Evolutionary conservation across 2,888 invertebrate genomes (phyloP).

Genomic region (Iphiclides podalirius): DNA sequence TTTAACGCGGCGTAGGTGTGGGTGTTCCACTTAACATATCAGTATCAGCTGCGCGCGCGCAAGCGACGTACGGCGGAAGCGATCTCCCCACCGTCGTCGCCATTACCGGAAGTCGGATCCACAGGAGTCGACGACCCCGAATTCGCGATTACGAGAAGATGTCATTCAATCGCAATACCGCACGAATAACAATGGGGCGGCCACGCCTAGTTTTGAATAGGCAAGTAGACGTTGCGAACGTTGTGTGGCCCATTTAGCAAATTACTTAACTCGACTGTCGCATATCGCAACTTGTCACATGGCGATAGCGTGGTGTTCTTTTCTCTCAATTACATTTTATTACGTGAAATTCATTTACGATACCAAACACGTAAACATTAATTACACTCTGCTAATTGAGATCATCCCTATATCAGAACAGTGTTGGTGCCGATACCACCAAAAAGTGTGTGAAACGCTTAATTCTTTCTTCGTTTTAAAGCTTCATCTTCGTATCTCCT

Average conservation of each 20-base stretch:
- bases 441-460: too few species aligned
- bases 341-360: slow-evolving; percentile 22
- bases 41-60: slow-evolving; percentile 40
- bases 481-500: too few species aligned
- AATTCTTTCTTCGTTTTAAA: too few species aligned
- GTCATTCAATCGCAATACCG: slow-evolving; percentile 48
- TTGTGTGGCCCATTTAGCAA: slow-evolving; percentile 42
- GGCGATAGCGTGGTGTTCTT: neutral
- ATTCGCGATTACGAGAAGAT: slow-evolving; percentile 50
- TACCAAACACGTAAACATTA: slow-evolving; percentile 26
- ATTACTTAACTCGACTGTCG: slow-evolving; percentile 42
- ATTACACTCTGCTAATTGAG: too few species aligned
- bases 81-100: slow-evolving; percentile 46
- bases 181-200: slow-evolving; percentile 50
- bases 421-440: too few species aligned
- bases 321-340: slow-evolving; percentile 22
- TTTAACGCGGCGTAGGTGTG: slow-evolving; percentile 8
- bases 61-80: slow-evolving; percentile 62
- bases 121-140: slow-evolving; percentile 64
- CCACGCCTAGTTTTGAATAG: slow-evolving; percentile 53
- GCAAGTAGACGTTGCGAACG: slow-evolving; percentile 52
- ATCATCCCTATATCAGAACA: too few species aligned
- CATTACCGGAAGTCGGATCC: slow-evolving; percentile 48
- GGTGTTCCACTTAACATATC: slow-evolving; percentile 33
- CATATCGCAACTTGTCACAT: slow-evolving; percentile 17